phyloP scores from a whole-genome alignment of 35 echinoderm and acorn worm genomes.

The Stichopus chloronotus region DNA sequence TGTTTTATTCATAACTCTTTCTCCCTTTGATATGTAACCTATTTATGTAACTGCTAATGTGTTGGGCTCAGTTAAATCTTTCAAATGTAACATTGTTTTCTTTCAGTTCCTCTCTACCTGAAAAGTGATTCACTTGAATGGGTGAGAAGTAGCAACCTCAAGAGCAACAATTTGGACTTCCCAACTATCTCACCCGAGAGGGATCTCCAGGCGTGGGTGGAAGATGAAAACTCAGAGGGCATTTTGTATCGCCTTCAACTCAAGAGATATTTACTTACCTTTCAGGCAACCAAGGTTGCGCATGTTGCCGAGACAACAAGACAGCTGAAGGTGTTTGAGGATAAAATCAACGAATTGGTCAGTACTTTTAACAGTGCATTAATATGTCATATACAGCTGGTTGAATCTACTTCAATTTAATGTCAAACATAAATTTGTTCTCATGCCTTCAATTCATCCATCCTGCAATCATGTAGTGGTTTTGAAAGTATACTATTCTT shows the following conservation, averaged over 20 bases:
- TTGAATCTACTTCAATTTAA: background rate
- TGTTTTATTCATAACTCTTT: no score
- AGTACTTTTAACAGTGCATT: background rate
- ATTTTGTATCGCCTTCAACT: background rate
- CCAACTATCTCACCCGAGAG: background rate
- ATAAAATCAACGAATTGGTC: background rate
- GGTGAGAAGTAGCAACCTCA: background rate
- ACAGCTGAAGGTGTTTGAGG: background rate
- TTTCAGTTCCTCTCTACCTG: conserved; percentile 10
- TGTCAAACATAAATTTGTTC: background rate
- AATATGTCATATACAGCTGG: background rate
- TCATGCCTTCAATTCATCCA: background rate
- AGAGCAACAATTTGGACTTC: background rate
- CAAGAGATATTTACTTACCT: conserved; percentile 28
- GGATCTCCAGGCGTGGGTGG: conserved; percentile 5
- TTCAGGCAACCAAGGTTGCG: background rate
- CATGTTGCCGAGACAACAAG: conserved; percentile 10
- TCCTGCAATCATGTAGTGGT: background rate
- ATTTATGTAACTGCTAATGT: no score
- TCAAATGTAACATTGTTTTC: no score
- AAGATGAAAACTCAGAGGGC: background rate
- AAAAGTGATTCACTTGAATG: conserved; percentile 28
- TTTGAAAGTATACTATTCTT: background rate
- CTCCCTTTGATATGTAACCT: no score
- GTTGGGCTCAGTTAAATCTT: no score